Evolutionary conservation across 2,113 vertebrate species (phyloP).

Genomic region (Silurus meridionalis): DNA sequence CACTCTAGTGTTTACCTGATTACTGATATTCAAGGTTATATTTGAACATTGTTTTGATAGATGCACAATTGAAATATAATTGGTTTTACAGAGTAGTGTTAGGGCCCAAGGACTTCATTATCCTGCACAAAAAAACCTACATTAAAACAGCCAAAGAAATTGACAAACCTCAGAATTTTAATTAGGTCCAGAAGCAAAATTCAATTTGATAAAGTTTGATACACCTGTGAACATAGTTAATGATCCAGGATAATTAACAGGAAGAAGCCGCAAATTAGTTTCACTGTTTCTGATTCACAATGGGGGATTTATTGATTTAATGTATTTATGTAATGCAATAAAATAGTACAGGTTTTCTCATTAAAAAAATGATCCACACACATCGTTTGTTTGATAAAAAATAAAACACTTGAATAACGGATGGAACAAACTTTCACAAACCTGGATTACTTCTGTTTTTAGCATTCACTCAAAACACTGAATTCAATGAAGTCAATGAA

Average conservation of each 20-base stretch:
- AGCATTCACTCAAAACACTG: slow-evolving; percentile 68
- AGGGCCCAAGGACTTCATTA: not conserved
- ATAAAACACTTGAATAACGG: slow-evolving; percentile 29
- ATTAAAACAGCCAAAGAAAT: slow-evolving; percentile 11
- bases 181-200: slow-evolving; percentile 7
- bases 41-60: not conserved
- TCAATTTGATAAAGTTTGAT: slow-evolving; percentile 24
- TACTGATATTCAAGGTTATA: not conserved
- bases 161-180: slow-evolving; percentile 20
- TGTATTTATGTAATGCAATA: not conserved
- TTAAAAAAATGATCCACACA: not conserved
- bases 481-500: slow-evolving; percentile 55
- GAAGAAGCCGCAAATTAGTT: not conserved
- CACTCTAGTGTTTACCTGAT: not conserved
- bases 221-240: not conserved
- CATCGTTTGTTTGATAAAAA: slow-evolving; percentile 41
- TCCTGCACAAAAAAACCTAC: not conserved
- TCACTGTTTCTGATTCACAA: not conserved
- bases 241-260: slow-evolving; percentile 12
- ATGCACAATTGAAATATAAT: not conserved
- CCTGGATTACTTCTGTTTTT: slow-evolving; percentile 72
- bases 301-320: not conserved
- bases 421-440: slow-evolving; percentile 51
- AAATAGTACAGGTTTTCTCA: not conserved
- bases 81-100: not conserved